These are phyloP conservation scores for Pedionomus torquatus DNA, from an alignment of 2,113 vertebrate genomes.

Conservation along the genomic window DNA sequence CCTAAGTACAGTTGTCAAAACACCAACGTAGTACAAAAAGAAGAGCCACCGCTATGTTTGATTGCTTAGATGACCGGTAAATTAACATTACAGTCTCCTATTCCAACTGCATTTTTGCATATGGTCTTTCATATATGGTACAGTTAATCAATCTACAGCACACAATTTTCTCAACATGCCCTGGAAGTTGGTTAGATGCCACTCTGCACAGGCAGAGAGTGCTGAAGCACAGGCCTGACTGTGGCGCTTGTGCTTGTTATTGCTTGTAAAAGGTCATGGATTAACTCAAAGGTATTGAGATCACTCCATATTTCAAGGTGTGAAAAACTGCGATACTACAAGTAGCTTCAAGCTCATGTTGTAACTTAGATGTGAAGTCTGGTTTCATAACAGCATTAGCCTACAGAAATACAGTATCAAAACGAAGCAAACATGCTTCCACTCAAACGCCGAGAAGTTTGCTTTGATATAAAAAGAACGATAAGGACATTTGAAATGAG, in stretches of 20 bases:
- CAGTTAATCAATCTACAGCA: background rate
- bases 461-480: background rate
- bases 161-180: accelerated
- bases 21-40: background rate
- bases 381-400: background rate
- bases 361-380: background rate
- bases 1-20: background rate
- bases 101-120: conserved; percentile 38
- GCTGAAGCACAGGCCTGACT: background rate
- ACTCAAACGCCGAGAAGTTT: background rate
- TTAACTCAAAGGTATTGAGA: background rate
- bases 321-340: background rate
- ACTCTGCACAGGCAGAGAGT: background rate
- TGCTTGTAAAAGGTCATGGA: background rate
- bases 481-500: background rate
- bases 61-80: background rate
- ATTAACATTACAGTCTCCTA: background rate
- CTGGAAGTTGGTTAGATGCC: accelerated
- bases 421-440: background rate
- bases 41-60: background rate
- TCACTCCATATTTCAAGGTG: accelerated
- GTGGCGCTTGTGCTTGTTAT: background rate
- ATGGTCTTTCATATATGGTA: background rate
- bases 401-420: background rate
- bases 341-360: background rate